Base-by-base conservation (phyloP, 2,888 invertebrate genomes). In the Tromatobia lineatoria region DNA sequence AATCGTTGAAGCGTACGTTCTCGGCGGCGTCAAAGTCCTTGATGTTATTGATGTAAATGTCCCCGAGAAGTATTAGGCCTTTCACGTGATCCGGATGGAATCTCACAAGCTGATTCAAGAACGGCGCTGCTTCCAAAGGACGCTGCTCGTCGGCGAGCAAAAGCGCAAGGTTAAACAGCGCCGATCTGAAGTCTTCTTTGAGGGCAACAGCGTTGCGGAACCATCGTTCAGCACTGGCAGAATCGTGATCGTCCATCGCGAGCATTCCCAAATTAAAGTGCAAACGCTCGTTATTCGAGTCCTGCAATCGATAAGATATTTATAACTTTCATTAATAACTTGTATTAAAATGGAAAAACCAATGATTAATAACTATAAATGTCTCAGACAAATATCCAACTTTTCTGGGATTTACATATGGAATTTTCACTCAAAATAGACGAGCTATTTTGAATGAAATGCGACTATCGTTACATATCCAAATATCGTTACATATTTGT, bases 231-330 rank as follows among this genome's bases (percentile, higher is more conserved):
- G 99, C 99, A 90, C 97, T 97, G 47, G 96, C 96, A 57, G 97
- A 97, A 92, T 98, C 97, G 59, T 97, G 96, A 91, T 98, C 98
- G 93, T 99, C 99, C 98, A 99, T 99, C 57, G 98, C 97, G 61
- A 99, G 94, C 99, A 99, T 99, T 87, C 98, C 99, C 76, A 99
- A 95, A 95, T 99, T 99, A 94, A 99, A 99, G 94, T 98, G 98
- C 6, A 99, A 97, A 83, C 98, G 96, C 92, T 99, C 98, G 93
- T 99, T 99, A 82, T 96, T 96, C 0, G 95, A 94, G 85, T 95
- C 96, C 95, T 96, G 92, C 20, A 87, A 80, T 45, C 18, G 15
- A 83, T 70, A 34, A 34, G 11, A 13, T 42, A 42, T 45, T 59
- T 4, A n/a, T 59, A 25, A 29, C 18, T 42, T 11, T 71, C 20